phyloP scores from a whole-genome alignment of 2,888 invertebrate species.

The Sialis lutaria region DNA sequence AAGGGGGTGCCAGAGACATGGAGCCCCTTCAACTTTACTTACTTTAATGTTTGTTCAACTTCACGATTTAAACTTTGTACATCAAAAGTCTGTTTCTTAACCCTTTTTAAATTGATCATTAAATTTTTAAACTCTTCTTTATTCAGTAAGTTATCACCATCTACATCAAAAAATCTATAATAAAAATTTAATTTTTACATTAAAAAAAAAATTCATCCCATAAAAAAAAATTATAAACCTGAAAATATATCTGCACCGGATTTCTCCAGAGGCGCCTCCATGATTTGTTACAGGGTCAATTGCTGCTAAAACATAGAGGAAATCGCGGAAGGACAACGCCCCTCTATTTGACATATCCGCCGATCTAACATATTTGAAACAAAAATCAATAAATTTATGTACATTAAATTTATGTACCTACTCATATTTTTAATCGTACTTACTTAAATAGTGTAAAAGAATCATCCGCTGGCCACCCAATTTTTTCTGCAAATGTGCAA shows the following conservation, averaged over 20 bases:
- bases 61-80: slow-evolving; percentile 34
- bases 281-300: slow-evolving; percentile 46
- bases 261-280: slow-evolving; percentile 43
- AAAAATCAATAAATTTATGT: slow-evolving; percentile 6
- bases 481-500: slow-evolving; percentile 31
- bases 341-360: slow-evolving; percentile 33
- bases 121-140: slow-evolving; percentile 39
- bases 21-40: too few relatives aligned
- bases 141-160: slow-evolving; percentile 32
- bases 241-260: slow-evolving; percentile 52
- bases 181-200: slow-evolving; percentile 24
- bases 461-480: slow-evolving; percentile 34
- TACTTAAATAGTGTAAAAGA: slow-evolving; percentile 27
- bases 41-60: slow-evolving; percentile 18
- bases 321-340: slow-evolving; percentile 36
- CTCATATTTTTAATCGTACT: too few relatives aligned
- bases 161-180: slow-evolving; percentile 31
- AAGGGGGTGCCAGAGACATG: too few relatives aligned
- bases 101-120: slow-evolving; percentile 33
- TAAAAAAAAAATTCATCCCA: too few relatives aligned
- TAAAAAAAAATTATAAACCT: slow-evolving; percentile 15
- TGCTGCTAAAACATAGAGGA: slow-evolving; percentile 42
- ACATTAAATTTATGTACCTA: too few relatives aligned
- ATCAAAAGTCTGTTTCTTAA: slow-evolving; percentile 33
- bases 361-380: slow-evolving; percentile 23